Conservation (phyloP, 2,113 vertebrate species). For the Cyanoderma ruficeps region DNA sequence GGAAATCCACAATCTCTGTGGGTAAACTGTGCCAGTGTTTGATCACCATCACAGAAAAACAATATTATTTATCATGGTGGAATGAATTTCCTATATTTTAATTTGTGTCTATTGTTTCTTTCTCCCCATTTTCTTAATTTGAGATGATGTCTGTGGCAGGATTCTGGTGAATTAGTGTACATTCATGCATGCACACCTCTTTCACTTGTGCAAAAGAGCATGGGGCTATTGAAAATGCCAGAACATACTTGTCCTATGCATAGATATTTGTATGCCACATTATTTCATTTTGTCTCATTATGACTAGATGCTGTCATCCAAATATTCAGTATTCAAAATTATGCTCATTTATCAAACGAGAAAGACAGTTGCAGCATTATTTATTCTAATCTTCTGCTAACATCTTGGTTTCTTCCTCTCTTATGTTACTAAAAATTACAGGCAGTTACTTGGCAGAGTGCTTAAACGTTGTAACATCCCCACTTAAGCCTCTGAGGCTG, state of each 20-base stretch:
- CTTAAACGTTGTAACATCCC: not conserved
- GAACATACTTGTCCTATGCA: not conserved
- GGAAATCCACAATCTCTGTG: not conserved
- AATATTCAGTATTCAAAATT: not conserved
- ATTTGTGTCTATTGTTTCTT: not conserved
- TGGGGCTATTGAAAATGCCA: not conserved
- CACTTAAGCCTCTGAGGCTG: not conserved
- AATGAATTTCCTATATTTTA: not conserved
- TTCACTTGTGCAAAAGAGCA: not conserved
- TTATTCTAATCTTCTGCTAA: not conserved
- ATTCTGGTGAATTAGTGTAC: not conserved
- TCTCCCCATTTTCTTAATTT: not conserved
- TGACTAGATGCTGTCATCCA: not conserved
- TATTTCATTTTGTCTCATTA: constrained; percentile 26
- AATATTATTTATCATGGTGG: not conserved
- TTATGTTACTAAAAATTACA: not conserved
- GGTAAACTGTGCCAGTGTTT: not conserved
- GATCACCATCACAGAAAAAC: not conserved
- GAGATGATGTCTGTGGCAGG: not conserved
- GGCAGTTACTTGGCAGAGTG: not conserved
- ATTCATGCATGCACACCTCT: not conserved
- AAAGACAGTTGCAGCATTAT: not conserved
- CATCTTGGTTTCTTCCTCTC: not conserved
- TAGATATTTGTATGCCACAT: not conserved
- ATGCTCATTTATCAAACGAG: not conserved